These are phyloP conservation scores for Hermaeophaga mercurialis DNA, from an alignment of 2,888 invertebrate species.

Conservation along the genomic window DNA sequence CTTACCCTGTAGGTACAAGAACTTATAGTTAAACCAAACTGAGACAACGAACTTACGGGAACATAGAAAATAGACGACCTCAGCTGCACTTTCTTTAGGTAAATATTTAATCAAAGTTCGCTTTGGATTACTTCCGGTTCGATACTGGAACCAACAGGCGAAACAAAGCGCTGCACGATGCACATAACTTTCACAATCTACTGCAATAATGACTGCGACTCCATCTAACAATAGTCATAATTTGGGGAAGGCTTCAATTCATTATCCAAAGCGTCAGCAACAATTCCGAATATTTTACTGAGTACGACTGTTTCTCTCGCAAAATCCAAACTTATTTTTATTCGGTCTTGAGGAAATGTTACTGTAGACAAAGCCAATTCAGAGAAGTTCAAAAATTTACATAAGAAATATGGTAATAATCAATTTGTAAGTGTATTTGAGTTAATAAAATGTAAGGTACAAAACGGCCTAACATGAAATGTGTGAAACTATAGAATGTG, in stretches of 20 bases:
- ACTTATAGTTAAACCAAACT: background rate
- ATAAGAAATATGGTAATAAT: too few species aligned
- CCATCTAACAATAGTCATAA: constrained; percentile 27
- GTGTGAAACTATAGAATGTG: too few species aligned
- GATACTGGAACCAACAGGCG: constrained; percentile 18
- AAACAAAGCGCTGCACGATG: constrained; percentile 11
- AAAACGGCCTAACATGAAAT: too few species aligned
- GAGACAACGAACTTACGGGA: background rate
- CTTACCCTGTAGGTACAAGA: background rate
- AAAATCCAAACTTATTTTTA: too few species aligned
- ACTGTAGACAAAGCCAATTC: too few species aligned
- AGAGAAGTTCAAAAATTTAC: too few species aligned
- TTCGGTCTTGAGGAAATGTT: too few species aligned
- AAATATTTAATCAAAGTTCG: constrained; percentile 25
- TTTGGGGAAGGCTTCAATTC: constrained; percentile 18
- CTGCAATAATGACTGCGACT: constrained; percentile 20
- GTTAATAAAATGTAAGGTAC: too few species aligned
- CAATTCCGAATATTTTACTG: too few species aligned
- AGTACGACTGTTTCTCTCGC: too few species aligned
- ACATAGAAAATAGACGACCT: constrained; percentile 5
- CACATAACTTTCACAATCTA: constrained; percentile 15
- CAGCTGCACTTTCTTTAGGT: constrained; percentile 23
- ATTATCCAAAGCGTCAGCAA: constrained; percentile 12
- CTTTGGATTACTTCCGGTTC: constrained; percentile 23
- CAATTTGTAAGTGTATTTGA: too few species aligned